Conservation (phyloP, 2,888 invertebrate genomes). For the Eupithecia subfuscata region DNA sequence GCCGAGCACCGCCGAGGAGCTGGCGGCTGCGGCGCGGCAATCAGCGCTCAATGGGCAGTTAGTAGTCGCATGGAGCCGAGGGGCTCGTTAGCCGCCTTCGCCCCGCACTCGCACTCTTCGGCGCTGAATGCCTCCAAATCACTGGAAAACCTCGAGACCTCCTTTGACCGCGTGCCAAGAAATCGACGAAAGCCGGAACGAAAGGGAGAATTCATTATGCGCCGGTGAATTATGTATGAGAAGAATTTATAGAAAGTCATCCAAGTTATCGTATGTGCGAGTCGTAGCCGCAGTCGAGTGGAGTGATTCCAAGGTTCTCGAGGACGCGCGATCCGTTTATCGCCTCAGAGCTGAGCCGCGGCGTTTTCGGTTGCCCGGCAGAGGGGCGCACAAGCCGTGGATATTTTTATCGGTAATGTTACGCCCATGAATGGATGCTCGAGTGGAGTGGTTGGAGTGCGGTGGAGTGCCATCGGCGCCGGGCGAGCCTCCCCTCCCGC, state of each 20-base stretch:
- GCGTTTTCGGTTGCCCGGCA: background rate
- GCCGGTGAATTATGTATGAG: constrained; percentile 36
- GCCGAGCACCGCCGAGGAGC: too few relatives aligned
- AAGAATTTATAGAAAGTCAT: constrained; percentile 34
- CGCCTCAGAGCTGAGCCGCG: background rate
- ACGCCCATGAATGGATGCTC: constrained; percentile 30
- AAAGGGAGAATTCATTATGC: constrained; percentile 34
- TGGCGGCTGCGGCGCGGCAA: background rate
- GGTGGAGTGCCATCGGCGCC: constrained; percentile 20
- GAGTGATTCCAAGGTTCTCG: background rate
- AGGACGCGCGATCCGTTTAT: background rate
- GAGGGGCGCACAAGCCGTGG: constrained; percentile 9
- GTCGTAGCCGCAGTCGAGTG: background rate
- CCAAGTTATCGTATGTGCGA: constrained; percentile 20
- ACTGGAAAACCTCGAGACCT: constrained; percentile 32
- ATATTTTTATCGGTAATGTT: constrained; percentile 31
- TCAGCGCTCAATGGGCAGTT: constrained; percentile 5
- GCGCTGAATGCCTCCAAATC: constrained; percentile 33
- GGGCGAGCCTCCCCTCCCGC: constrained; percentile 7
- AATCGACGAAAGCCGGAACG: constrained; percentile 27
- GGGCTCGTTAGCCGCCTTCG: constrained; percentile 36
- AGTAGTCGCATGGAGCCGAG: constrained; percentile 30
- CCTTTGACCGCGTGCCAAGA: constrained; percentile 41
- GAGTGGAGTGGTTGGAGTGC: constrained; percentile 19
- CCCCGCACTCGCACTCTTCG: constrained; percentile 2